Percentiles rank a stretch among this genome's conserved stretches.
Evolutionary conservation across 2,113 vertebrate genomes (phyloP).

Genomic region (Butorides virescens): DNA sequence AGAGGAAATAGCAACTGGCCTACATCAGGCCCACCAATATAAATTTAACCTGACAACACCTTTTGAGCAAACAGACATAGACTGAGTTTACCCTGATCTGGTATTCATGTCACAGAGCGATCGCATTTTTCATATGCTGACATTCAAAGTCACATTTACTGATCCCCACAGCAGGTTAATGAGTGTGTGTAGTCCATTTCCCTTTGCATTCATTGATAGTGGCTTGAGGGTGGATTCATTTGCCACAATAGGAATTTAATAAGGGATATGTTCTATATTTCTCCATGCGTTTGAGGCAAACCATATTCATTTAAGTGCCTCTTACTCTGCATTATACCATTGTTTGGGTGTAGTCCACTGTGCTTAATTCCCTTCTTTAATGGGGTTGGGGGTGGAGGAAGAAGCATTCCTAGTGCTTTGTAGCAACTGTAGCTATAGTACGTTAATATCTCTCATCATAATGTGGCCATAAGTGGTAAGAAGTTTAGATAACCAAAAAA

Average conservation of each 20-base stretch:
- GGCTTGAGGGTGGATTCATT: neutral
- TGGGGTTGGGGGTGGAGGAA: neutral
- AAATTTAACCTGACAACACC: neutral
- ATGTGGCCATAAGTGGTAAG: neutral
- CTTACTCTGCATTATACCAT: neutral
- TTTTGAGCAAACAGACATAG: neutral
- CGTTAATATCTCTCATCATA: neutral
- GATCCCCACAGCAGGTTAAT: neutral
- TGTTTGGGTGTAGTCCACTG: neutral
- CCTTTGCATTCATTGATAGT: neutral
- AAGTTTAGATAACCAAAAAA: conserved; percentile 36
- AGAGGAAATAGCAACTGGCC: neutral
- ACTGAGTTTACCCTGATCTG: neutral
- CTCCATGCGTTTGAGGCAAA: neutral
- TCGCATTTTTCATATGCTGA: neutral
- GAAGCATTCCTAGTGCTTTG: neutral
- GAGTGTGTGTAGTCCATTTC: neutral
- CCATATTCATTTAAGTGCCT: neutral
- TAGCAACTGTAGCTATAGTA: neutral
- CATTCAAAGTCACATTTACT: neutral
- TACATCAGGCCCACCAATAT: neutral
- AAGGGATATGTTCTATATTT: neutral
- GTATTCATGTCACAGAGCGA: neutral
- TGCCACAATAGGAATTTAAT: neutral
- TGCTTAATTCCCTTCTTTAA: neutral